Percentiles rank a stretch among this genome's conserved stretches.
Conservation (phyloP, 2,888 invertebrate genomes). For the Stegophylla sp. region DNA sequence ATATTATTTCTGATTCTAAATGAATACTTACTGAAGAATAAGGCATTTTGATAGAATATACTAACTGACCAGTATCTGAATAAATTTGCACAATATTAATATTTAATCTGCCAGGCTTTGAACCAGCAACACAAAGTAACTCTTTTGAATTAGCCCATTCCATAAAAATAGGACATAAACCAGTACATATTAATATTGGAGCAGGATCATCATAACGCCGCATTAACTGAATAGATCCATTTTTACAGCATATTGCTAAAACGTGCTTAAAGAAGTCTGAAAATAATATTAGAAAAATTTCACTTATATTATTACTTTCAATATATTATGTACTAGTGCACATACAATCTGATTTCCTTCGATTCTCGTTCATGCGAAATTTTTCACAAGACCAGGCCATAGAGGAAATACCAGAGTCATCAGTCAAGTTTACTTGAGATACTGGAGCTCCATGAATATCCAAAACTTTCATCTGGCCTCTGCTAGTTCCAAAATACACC, state of each 20-base stretch:
- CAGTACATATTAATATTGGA: conserved; percentile 84
- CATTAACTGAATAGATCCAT: conserved; percentile 87
- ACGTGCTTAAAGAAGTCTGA: conserved; percentile 75
- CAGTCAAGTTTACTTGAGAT: conserved; percentile 86
- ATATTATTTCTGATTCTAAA: conserved; percentile 11
- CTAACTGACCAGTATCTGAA: conserved; percentile 80
- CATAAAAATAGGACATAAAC: conserved; percentile 82
- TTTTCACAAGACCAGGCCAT: conserved; percentile 98
- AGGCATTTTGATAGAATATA: conserved; percentile 82
- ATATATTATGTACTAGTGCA: conserved; percentile 2
- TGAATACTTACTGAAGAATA: conserved; percentile 71
- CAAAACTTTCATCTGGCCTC: conserved; percentile 95
- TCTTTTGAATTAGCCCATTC: conserved; percentile 97
- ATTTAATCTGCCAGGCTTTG: conserved; percentile 69
- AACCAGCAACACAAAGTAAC: conserved; percentile 87
- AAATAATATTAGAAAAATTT: conserved; percentile 60
- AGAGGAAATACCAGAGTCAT: conserved; percentile 84
- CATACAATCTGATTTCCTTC: conserved; percentile 70
- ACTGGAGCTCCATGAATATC: conserved; percentile 96
- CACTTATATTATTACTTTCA: background rate
- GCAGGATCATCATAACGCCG: conserved; percentile 93
- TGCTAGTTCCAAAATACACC: conserved; percentile 94
- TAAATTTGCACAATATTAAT: conserved; percentile 90
- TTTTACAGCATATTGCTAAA: conserved; percentile 85
- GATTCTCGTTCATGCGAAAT: conserved; percentile 92